A percentile compares a stretch with the other conserved stretches of the same genome.
Evolutionary conservation across 1,140 invertebrate species (phyloP).

Genomic region (Diuraphis noxia): DNA sequence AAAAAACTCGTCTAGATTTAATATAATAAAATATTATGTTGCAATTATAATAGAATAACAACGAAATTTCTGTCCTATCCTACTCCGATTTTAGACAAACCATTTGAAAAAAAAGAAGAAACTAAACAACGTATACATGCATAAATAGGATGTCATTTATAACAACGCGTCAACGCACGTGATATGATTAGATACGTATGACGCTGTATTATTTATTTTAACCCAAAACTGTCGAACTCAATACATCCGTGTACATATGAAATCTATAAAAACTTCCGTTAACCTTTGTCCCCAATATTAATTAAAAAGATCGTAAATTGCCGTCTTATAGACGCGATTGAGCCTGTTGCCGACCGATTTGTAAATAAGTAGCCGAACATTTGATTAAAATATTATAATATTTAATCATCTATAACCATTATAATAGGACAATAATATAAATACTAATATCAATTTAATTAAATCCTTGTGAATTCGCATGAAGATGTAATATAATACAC

Average conservation of each 20-base stretch:
- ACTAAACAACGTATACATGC: not conserved
- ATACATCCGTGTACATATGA: not conserved
- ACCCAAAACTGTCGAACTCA: not conserved
- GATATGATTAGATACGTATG: not conserved
- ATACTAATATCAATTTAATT: not conserved
- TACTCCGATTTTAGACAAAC: not conserved
- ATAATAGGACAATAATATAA: not conserved
- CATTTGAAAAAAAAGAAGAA: not conserved
- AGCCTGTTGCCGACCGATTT: not conserved
- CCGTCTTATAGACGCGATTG: not conserved
- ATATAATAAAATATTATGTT: not conserved
- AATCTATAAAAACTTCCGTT: not conserved
- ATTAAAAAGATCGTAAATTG: not conserved
- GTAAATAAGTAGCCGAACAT: not conserved
- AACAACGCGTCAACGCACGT: not conserved
- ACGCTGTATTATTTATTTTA: not conserved
- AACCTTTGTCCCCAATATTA: slow-evolving; percentile 27
- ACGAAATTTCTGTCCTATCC: not conserved
- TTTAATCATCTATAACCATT: not conserved
- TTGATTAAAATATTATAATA: not conserved
- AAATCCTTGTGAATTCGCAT: not conserved
- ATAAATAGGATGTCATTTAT: not conserved
- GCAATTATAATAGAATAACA: not conserved
- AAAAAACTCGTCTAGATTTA: not conserved
- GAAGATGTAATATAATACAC: not conserved